Conservation (phyloP, 2,888 invertebrate species). For the Acrobasis repandana region DNA sequence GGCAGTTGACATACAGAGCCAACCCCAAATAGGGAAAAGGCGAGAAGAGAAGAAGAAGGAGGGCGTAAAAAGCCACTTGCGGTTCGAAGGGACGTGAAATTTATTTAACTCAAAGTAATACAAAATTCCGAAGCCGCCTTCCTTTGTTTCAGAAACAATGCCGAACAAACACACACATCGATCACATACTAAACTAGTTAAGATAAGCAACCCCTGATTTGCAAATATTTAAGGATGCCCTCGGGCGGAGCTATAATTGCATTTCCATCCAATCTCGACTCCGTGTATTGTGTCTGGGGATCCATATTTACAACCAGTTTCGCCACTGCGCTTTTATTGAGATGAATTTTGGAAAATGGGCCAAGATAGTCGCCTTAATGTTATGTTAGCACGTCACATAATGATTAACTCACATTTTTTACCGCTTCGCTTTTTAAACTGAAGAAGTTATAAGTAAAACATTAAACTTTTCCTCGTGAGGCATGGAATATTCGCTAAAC, state of each 20-base stretch:
- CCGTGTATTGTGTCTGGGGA: slow-evolving; percentile 21
- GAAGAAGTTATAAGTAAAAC: no score
- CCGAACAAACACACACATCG: not conserved
- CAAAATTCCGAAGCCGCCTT: not conserved
- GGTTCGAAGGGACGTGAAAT: no score
- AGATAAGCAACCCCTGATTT: slow-evolving; percentile 25
- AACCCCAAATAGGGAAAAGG: no score
- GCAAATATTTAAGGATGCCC: slow-evolving; percentile 34
- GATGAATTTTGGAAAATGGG: slow-evolving; percentile 7
- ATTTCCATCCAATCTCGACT: slow-evolving; percentile 29
- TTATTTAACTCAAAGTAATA: no score
- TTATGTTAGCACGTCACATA: not conserved
- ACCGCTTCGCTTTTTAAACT: no score
- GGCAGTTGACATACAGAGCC: no score
- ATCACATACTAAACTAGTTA: slow-evolving; percentile 14
- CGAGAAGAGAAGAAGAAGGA: no score
- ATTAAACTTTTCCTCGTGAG: no score
- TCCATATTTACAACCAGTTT: slow-evolving; percentile 25
- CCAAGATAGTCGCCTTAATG: not conserved
- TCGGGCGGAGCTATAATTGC: slow-evolving; percentile 30
- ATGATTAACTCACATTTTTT: not conserved
- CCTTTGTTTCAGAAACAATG: not conserved
- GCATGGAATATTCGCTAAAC: no score
- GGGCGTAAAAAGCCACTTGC: no score
- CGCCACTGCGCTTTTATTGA: slow-evolving; percentile 3